Conservation (phyloP, 1,140 invertebrate genomes). For the Zaprionus africanus region DNA sequence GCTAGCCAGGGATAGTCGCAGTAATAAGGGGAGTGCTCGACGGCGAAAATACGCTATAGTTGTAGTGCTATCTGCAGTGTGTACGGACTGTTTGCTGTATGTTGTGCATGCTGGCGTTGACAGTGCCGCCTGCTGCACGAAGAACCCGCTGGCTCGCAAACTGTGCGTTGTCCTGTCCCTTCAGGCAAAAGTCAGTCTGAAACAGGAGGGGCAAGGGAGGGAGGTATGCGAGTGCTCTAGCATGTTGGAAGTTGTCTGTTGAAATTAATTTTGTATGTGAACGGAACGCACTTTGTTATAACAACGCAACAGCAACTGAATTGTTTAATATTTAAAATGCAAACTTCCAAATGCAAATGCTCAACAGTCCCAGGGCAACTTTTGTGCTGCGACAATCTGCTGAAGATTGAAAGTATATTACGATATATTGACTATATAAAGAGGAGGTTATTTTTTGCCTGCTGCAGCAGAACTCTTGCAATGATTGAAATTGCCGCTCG, state of each 20-base stretch:
- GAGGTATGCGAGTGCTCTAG: not conserved
- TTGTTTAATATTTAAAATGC: constrained; percentile 45
- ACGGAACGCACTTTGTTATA: constrained; percentile 41
- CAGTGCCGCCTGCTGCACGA: constrained; percentile 1
- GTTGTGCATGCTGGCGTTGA: not conserved
- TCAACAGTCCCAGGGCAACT: not conserved
- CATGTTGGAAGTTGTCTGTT: constrained; percentile 49
- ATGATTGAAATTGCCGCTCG: constrained; percentile 1
- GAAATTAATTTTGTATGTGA: constrained; percentile 73
- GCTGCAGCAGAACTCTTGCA: not conserved
- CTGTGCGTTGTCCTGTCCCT: not conserved
- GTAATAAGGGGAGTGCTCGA: constrained; percentile 13
- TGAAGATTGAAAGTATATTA: not conserved
- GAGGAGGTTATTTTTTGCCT: not conserved
- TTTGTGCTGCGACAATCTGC: not conserved
- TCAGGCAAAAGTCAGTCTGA: not conserved
- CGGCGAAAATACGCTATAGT: not conserved
- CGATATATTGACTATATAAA: not conserved
- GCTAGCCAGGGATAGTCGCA: constrained; percentile 11
- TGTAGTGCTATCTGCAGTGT: not conserved
- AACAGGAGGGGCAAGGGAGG: not conserved
- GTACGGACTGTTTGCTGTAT: not conserved
- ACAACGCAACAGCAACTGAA: constrained; percentile 16
- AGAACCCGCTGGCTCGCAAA: constrained; percentile 19
- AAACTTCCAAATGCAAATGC: constrained; percentile 25